Evolutionary conservation across 2,888 invertebrate genomes (phyloP).

Genomic region (Morpho helenor): DNA sequence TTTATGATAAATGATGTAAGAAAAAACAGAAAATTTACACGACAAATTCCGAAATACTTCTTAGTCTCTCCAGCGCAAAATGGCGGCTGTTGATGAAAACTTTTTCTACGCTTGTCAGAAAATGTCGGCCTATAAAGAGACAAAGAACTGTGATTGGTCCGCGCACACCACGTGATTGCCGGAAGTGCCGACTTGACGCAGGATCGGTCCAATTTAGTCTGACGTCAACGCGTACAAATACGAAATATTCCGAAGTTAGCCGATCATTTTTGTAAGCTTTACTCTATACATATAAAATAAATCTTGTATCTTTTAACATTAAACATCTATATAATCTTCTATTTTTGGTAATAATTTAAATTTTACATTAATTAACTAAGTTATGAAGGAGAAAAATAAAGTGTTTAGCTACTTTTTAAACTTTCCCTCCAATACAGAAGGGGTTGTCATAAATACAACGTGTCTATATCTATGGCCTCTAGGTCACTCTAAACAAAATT

Average conservation of each 20-base stretch:
- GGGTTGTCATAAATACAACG: slow-evolving; percentile 73
- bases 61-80: slow-evolving; percentile 91
- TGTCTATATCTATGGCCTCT: slow-evolving; percentile 56
- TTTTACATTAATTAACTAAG: no score
- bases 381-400: no score
- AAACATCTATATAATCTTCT: background rate
- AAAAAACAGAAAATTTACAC: slow-evolving; percentile 83
- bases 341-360: no score
- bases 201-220: slow-evolving; percentile 64
- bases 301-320: slow-evolving; percentile 9
- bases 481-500: slow-evolving; percentile 41
- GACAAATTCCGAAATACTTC: slow-evolving; percentile 87
- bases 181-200: slow-evolving; percentile 69
- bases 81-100: slow-evolving; percentile 97
- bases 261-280: slow-evolving; percentile 40
- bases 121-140: slow-evolving; percentile 77
- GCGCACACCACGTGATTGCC: slow-evolving; percentile 69
- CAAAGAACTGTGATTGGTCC: slow-evolving; percentile 63
- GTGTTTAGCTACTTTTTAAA: slow-evolving; percentile 39
- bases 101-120: slow-evolving; percentile 97
- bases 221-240: slow-evolving; percentile 67
- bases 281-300: slow-evolving; percentile 3
- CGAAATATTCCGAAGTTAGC: slow-evolving; percentile 52
- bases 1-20: slow-evolving; percentile 78
- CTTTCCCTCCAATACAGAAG: slow-evolving; percentile 67